Evolutionary conservation across 2,888 invertebrate genomes (phyloP), one percentile per base, ranked within the genome.

Genomic region (Ligdia adustata): DNA sequence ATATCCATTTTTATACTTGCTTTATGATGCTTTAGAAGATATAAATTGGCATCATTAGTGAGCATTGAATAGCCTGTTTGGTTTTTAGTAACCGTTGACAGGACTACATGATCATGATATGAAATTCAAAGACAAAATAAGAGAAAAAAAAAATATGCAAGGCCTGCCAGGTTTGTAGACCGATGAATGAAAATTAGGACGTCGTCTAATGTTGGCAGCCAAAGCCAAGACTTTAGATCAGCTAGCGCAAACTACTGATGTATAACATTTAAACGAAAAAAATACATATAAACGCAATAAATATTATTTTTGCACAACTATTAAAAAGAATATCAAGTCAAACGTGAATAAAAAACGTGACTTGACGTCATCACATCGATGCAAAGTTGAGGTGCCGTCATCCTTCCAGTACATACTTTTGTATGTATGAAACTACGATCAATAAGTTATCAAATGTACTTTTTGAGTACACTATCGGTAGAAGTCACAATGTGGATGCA

Each of bases 301-400:
- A 22, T 24, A 37, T 37, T n/a, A 4, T 20, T 5, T n/a, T 14
- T 31, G 29, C 41, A 39, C 42, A 31, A 41, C 11, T 38, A 18
- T 4, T 18, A 26, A 18, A 37, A 15, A 38, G 22, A 26, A 13
- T 16, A 15, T 26, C 14, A 32, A 33, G 43, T 29, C 14, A 29
- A 43, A 55, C 45, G 38, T 39, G 38, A 35, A 38, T 15, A 48
- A 57, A 59, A 63, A 66, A 62, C 67, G 64, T 69, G 69, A 66
- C 57, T 38, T 68, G 62, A 64, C 65, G 57, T 72, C 66, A 68
- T 54, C 52, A 7, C n/a, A n/a, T n/a, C n/a, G 46, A 37, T 18
- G 37, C 31, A 24, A 29, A 28, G 18, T 44, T 16, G 40, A 43
- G 26, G 26, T 48, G 45, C 37, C 31, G 32, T 51, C 50, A 45